Evolutionary conservation across 2,113 vertebrate species (phyloP), one percentile per base, ranked within the genome.

Genomic region (Siniperca chuatsi): DNA sequence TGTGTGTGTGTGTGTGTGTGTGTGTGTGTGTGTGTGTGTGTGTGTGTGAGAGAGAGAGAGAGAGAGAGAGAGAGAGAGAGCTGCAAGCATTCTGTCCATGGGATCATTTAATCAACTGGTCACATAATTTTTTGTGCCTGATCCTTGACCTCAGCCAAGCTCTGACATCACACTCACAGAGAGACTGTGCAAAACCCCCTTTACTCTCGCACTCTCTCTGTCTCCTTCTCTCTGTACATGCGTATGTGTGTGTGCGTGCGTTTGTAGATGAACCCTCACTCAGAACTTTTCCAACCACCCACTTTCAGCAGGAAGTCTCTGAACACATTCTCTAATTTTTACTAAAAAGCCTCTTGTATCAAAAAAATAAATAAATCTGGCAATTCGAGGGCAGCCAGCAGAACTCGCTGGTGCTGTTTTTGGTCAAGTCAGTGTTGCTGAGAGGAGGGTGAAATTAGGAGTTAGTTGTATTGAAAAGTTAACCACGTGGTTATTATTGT

Each of bases 161-260:
- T 54, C 13, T 81, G 87, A 86, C 76, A 83, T 89, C 79, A 85
- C 42, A 55, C 52, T 77, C 25, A 83, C 66, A 72, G 67, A 33
- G 37, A 40, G 62, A 69, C 64, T 40, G 29, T 81, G n/a, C 23
- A 29, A 33, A 65, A 7, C 5, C 4, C 64, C 46, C 23, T 37
- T 25, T 18, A 44, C 33, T 33, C n/a, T 29, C 48, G 54, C 8
- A 25, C 23, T 50, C 44, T 50, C 44, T 50, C 44, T 68, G 15
- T 5, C 8, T 52, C 13, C 1, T 4, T 33, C 6, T 25, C 6
- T 46, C 1, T 29, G 8, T 29, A 15, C 4, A 4, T 29, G n/a
- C 8, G 15, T 48, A 44, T 50, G 2, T 33, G 15, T 33, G n/a
- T 68, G 40, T 66, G 21, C 23, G 64, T 16, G 6, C 6, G 60